These are phyloP conservation scores for Tetragnatha versicolor DNA, from an alignment of 1,140 invertebrate species.

Conservation along the genomic window DNA sequence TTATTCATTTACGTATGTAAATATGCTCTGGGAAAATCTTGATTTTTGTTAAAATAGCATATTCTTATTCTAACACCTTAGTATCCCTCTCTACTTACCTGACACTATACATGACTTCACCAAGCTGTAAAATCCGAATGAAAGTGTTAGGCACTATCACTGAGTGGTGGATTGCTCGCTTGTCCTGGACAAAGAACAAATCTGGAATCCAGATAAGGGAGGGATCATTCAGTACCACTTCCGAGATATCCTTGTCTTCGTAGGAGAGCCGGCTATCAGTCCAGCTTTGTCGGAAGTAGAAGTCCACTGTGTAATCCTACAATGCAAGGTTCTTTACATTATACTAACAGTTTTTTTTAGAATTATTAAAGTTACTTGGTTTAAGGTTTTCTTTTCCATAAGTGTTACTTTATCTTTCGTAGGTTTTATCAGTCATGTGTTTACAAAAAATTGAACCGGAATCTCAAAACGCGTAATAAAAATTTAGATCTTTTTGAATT, in stretches of 20 bases:
- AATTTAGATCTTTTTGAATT: neutral
- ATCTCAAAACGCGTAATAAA: neutral
- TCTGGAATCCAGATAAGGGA: conserved; percentile 53
- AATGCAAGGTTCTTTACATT: neutral
- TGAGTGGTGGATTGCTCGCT: conserved; percentile 34
- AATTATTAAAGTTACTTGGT: neutral
- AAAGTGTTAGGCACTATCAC: conserved; percentile 45
- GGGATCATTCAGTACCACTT: conserved; percentile 20
- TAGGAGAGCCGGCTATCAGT: conserved; percentile 15
- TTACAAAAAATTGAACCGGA: neutral
- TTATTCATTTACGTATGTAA: too few species aligned
- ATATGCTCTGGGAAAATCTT: too few species aligned
- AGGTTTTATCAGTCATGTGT: too few species aligned
- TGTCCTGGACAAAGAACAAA: conserved; percentile 53
- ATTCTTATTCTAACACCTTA: too few species aligned
- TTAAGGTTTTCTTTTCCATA: neutral
- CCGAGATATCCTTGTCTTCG: conserved; percentile 7
- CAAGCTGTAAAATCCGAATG: conserved; percentile 17
- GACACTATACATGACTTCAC: conserved; percentile 36
- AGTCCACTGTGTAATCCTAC: conserved; percentile 1
- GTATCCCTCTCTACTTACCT: too few species aligned
- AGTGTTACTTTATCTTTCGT: neutral
- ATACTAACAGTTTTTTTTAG: neutral
- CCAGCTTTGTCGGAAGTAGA: conserved; percentile 40
- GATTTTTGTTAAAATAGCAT: too few species aligned